Base-by-base conservation (phyloP, 2,797 vertebrate genomes). In the Nyctibius grandis region DNA sequence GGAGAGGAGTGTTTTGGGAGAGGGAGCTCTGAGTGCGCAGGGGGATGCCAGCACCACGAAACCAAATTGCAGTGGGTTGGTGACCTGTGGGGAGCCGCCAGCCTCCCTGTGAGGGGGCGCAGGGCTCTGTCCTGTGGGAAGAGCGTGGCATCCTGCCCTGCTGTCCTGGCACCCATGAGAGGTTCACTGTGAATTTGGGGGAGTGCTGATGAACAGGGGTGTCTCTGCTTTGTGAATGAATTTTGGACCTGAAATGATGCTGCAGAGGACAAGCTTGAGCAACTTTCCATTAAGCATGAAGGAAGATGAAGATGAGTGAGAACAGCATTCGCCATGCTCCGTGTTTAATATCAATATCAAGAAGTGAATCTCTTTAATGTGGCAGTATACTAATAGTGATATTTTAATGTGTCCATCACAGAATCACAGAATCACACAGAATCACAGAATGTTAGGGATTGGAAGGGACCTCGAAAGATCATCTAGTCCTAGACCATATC, bases 21-120 rank as follows among this genome's bases (percentile, higher is more conserved):
- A 45, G 20, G 22, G 16, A 40, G 7, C 14, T 56, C 33, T 0
- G 2, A 45, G 28, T 6, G 7, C 23, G n/a, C 7, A 5, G 18
- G 26, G 18, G 10, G 8, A 59, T 29, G 33, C 40, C 16, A 54
- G 47, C 47, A 26, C 31, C 63, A 22, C 8, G 9, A 67, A 61
- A 56, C 3, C 5, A 28, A 47, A 45, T 29, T 45, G 12, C 26
- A 36, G 26, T 54, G 50, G 9, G 12, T 47, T 9, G 11, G n/a
- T 59, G 44, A 38, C 31, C n/a, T n/a, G 20, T 61, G 53, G 19
- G 34, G 22, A 67, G 42, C 22, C 2, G 1, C 13, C 40, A 33
- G 16, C 20, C 22, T 74, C 20, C 14, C 31, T 73, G 51, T 40
- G 59, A 60, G 15, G 12, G 54, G 29, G 6, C 1, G 1, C 47